A percentile compares a stretch with the other conserved stretches of the same genome.
phyloP scores from a whole-genome alignment of 1,140 invertebrate species.

The Lethocerus indicus region DNA sequence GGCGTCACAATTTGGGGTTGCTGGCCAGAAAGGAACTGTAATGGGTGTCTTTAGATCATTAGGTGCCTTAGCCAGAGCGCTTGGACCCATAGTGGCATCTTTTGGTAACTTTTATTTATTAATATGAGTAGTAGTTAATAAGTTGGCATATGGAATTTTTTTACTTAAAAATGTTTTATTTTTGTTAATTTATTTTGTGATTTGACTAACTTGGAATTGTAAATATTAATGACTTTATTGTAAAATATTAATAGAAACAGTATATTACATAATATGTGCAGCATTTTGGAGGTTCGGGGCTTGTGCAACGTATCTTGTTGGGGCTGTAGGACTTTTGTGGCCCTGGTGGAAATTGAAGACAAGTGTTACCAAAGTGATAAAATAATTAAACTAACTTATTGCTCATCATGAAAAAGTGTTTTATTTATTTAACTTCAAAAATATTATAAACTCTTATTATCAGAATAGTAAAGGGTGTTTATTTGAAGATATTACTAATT shows the following conservation, averaged over 20 bases:
- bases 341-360: constrained; percentile 25
- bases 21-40: constrained; percentile 77
- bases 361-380: too few species aligned
- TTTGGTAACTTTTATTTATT: constrained; percentile 30
- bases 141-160: constrained; percentile 8
- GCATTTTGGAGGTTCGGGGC: constrained; percentile 71
- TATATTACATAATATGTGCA: constrained; percentile 25
- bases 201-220: neutral
- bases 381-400: too few species aligned
- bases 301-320: constrained; percentile 50
- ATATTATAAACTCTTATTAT: too few species aligned
- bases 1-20: constrained; percentile 64
- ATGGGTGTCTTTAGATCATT: constrained; percentile 88
- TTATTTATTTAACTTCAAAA: too few species aligned
- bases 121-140: neutral
- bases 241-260: constrained; percentile 7
- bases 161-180: constrained; percentile 1
- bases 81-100: constrained; percentile 78
- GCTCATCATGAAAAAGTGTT: too few species aligned
- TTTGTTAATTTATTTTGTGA: neutral
- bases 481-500: too few species aligned
- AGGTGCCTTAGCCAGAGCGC: constrained; percentile 79
- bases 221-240: constrained; percentile 4
- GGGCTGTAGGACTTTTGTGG: constrained; percentile 43
- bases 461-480: too few species aligned